Conservation (phyloP, 2,113 vertebrate species). For the Rhabdomys dilectus region DNA sequence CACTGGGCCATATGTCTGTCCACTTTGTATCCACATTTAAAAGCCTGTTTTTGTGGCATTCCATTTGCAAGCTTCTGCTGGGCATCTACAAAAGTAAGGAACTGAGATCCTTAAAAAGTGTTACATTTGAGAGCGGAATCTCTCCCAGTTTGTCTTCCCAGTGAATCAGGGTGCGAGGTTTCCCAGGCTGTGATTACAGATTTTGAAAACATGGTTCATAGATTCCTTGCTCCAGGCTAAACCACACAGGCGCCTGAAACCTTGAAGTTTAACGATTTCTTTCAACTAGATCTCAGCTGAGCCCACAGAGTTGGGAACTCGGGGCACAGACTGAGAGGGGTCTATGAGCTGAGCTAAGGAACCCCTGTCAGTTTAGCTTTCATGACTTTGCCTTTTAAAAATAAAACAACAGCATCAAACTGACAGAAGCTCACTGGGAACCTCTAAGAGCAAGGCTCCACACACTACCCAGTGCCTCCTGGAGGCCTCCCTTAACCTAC, state of each 20-base stretch:
- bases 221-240: conserved; percentile 48
- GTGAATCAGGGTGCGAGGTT: conserved; percentile 25
- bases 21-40: background rate
- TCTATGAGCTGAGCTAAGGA: background rate
- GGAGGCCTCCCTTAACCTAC: background rate
- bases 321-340: background rate
- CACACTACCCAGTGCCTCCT: background rate
- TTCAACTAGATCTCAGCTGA: background rate
- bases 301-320: background rate
- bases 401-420: background rate
- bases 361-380: background rate
- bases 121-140: conserved; percentile 79
- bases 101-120: conserved; percentile 61
- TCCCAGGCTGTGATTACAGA: background rate
- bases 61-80: background rate
- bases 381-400: background rate
- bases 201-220: background rate
- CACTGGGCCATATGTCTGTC: background rate
- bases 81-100: background rate
- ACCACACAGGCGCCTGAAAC: background rate
- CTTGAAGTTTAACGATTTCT: conserved; percentile 20
- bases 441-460: background rate
- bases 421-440: background rate
- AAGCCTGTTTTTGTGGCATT: background rate
- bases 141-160: conserved; percentile 70